A percentile compares a stretch with the other conserved stretches of the same genome.
Conservation (phyloP, 2,797 vertebrate genomes). For the Microtus agrestis region DNA sequence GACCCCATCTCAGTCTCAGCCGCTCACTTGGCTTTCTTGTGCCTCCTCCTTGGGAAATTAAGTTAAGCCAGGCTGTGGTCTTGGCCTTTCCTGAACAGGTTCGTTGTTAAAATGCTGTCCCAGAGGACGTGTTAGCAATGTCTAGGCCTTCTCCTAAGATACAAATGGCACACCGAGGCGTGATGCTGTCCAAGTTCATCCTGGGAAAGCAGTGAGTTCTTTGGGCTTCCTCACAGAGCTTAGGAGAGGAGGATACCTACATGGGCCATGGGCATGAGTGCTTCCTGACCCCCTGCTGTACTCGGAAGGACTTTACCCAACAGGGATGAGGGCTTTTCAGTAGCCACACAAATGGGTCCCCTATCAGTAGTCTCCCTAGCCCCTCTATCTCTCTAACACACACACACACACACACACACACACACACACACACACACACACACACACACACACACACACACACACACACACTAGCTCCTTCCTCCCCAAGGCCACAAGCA, state of each 20-base stretch:
- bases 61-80: slow-evolving; percentile 28
- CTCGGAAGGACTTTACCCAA: neutral
- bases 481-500: neutral
- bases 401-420: neutral
- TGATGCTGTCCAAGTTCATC: neutral
- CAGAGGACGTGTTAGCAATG: neutral
- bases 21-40: neutral
- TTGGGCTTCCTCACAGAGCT: neutral
- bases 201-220: neutral
- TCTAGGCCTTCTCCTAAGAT: neutral
- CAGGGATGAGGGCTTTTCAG: no score
- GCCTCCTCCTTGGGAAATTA: slow-evolving; percentile 38
- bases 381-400: neutral
- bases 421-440: neutral
- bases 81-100: neutral
- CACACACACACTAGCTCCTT: neutral
- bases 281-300: neutral
- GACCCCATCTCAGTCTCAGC: neutral
- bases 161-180: neutral
- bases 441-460: neutral
- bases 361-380: neutral
- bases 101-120: neutral
- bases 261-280: no score
- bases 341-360: neutral
- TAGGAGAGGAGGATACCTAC: neutral